Evolutionary conservation across 2,113 vertebrate species (phyloP).

Genomic region (Bungarus multicinctus): DNA sequence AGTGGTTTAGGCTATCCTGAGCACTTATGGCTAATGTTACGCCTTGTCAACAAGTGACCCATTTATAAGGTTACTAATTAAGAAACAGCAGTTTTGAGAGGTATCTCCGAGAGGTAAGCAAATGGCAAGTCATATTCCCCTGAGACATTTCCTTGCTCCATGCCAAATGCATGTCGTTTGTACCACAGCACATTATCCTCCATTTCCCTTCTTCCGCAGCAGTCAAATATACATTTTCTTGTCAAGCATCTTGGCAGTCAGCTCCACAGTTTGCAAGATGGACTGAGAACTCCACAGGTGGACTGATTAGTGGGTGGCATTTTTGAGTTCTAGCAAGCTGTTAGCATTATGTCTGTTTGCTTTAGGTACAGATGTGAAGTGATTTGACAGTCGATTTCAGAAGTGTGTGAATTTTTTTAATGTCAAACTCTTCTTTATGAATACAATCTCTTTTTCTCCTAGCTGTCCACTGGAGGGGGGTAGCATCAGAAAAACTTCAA

Average conservation of each 20-base stretch:
- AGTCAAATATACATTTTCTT: conserved; percentile 83
- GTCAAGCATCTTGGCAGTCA: conserved; percentile 79
- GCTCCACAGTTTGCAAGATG: conserved; percentile 78
- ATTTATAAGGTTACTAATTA: neutral
- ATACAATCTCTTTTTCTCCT: conserved; percentile 66
- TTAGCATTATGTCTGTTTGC: conserved; percentile 85
- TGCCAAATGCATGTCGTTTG: conserved; percentile 61
- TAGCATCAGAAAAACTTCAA: conserved; percentile 33
- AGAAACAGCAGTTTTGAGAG: neutral
- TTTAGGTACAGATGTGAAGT: conserved; percentile 84
- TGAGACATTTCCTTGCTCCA: conserved; percentile 60
- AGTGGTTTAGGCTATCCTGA: neutral
- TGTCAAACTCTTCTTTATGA: conserved; percentile 74
- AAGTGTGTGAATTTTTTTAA: conserved; percentile 75
- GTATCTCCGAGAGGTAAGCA: conserved; percentile 31
- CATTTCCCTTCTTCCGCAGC: conserved; percentile 76
- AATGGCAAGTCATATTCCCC: conserved; percentile 35
- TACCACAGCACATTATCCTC: conserved; percentile 66
- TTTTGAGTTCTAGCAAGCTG: conserved; percentile 83
- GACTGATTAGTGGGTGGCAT: conserved; percentile 85
- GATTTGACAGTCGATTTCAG: conserved; percentile 81
- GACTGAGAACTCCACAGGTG: conserved; percentile 83
- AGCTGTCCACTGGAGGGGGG: conserved; percentile 63
- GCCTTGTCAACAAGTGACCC: neutral
- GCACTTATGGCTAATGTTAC: neutral